A percentile compares a stretch with the other conserved stretches of the same genome.
Conservation (phyloP, 2,113 vertebrate species). For the Astur gentilis region DNA sequence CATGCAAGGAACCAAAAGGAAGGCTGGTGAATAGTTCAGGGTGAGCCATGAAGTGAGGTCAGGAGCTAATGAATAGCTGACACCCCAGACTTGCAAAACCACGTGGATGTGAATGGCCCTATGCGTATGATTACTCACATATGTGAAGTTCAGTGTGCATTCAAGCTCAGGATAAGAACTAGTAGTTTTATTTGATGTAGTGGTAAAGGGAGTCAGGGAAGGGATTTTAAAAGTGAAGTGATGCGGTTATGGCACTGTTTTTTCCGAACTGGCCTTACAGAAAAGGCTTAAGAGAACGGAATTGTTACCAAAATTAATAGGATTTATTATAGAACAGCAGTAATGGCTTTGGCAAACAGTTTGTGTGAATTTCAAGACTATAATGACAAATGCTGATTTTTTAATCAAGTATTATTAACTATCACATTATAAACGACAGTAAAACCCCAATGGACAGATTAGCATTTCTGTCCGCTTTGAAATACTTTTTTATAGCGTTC, state of each 20-base stretch:
- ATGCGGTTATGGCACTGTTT: background rate
- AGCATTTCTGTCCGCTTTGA: background rate
- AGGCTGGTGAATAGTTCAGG: background rate
- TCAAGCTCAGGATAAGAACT: background rate
- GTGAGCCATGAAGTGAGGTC: background rate
- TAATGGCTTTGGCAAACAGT: background rate
- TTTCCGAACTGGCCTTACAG: background rate
- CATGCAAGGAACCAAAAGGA: background rate
- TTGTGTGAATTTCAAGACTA: background rate
- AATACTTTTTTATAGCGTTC: background rate
- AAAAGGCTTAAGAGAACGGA: background rate
- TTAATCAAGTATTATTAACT: background rate
- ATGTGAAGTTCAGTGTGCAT: background rate
- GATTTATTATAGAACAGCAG: background rate
- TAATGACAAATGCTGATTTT: background rate
- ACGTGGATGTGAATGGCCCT: background rate
- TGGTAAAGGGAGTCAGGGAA: background rate
- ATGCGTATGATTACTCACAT: background rate
- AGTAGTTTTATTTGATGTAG: slow-evolving; percentile 4
- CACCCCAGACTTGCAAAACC: background rate
- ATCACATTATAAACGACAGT: background rate
- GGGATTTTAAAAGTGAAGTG: background rate
- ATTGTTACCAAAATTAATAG: background rate
- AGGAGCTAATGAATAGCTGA: slow-evolving; percentile 26
- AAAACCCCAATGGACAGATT: background rate